These are phyloP conservation scores for Potorous gilbertii DNA, from an alignment of 2,797 vertebrate genomes.

Conservation along the genomic window DNA sequence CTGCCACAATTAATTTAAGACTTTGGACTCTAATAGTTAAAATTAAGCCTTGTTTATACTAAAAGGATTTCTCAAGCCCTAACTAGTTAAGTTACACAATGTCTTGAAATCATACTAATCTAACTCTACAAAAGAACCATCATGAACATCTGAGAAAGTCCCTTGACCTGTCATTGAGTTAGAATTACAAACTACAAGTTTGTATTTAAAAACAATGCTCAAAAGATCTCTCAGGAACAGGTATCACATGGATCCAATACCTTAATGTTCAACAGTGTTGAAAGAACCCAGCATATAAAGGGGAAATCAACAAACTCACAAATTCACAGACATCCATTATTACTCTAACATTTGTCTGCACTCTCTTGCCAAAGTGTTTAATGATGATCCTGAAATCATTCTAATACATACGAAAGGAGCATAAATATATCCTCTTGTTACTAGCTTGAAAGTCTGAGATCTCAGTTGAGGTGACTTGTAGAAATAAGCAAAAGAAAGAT, in stretches of 20 bases:
- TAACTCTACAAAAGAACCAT: neutral
- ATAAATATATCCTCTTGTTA: neutral
- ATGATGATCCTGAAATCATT: neutral
- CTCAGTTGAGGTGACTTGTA: constrained; percentile 17
- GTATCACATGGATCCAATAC: neutral
- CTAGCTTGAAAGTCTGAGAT: neutral
- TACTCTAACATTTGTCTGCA: neutral
- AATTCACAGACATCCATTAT: neutral
- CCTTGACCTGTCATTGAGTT: neutral
- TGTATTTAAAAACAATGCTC: neutral
- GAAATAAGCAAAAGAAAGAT: constrained; percentile 18
- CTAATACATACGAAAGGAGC: neutral
- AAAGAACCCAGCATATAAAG: neutral
- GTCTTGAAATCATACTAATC: neutral
- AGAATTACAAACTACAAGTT: neutral
- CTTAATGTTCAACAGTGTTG: neutral
- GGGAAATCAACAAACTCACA: neutral
- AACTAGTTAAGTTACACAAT: neutral
- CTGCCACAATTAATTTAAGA: constrained; percentile 3
- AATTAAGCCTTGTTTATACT: neutral
- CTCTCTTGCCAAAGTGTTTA: neutral
- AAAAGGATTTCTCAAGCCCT: neutral
- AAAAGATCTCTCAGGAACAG: neutral
- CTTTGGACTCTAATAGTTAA: neutral
- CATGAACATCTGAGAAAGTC: neutral